Conservation (phyloP, 2,888 invertebrate genomes). For the Microctonus aethiopoides region DNA sequence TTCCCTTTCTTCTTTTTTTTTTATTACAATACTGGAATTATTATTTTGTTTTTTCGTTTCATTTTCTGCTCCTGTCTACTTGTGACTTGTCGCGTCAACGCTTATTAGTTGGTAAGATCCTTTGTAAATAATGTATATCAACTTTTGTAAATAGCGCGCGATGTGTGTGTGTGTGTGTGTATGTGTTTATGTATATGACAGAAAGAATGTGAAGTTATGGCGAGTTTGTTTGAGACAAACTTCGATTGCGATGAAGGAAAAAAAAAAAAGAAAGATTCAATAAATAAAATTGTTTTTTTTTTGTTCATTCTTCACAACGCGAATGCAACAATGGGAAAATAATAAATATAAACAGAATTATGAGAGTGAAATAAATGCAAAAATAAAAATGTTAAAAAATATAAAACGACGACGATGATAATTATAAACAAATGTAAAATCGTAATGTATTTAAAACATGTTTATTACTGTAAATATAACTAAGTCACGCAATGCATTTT, state of each 20-base stretch:
- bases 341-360: neutral
- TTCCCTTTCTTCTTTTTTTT: neutral
- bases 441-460: neutral
- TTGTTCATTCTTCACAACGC: neutral
- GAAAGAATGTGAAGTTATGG: slow-evolving; percentile 38
- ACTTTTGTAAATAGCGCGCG: slow-evolving; percentile 15
- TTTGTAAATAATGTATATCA: slow-evolving; percentile 25
- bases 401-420: neutral
- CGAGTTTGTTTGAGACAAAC: slow-evolving; percentile 31
- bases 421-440: neutral
- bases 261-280: slow-evolving; percentile 31
- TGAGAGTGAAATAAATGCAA: neutral
- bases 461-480: slow-evolving; percentile 28
- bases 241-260: slow-evolving; percentile 21
- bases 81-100: slow-evolving; percentile 56
- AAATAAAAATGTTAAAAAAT: neutral
- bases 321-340: neutral
- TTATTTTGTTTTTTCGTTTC: neutral
- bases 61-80: slow-evolving; percentile 20
- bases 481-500: slow-evolving; percentile 28
- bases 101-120: slow-evolving; percentile 54
- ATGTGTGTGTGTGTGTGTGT: slow-evolving; percentile 35
- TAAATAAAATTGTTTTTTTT: slow-evolving; percentile 3
- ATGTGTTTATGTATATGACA: slow-evolving; percentile 8
- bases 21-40: neutral